Conservation (phyloP, 2,113 vertebrate genomes). For the Carettochelys insculpta region DNA sequence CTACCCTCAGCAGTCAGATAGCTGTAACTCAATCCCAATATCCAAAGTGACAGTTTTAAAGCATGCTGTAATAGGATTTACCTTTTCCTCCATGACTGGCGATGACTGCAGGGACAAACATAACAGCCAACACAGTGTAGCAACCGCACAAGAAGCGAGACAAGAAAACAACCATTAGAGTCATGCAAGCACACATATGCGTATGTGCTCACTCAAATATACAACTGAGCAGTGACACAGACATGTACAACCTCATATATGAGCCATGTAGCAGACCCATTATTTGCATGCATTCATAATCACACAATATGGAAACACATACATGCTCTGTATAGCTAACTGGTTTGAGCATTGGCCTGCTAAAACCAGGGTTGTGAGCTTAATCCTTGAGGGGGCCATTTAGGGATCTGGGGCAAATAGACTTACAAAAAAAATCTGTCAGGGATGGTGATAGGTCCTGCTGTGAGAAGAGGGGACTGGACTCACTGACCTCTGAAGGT, state of each 20-base stretch:
- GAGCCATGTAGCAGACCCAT: not conserved
- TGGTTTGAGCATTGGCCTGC: too few relatives aligned
- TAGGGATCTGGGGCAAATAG: too few relatives aligned
- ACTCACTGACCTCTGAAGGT: too few relatives aligned
- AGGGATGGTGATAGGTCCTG: too few relatives aligned
- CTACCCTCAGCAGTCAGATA: not conserved
- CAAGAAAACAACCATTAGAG: constrained; percentile 83
- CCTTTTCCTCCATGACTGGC: constrained; percentile 98
- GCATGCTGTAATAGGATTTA: constrained; percentile 77
- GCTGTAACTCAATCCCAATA: not conserved
- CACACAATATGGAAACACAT: fast-evolving
- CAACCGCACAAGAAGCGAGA: constrained; percentile 83
- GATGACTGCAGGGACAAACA: constrained; percentile 90
- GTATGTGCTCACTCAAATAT: not conserved
- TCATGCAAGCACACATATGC: constrained; percentile 29
- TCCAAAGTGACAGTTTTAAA: not conserved
- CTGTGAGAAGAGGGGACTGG: too few relatives aligned
- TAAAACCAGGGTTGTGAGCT: too few relatives aligned
- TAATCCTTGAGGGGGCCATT: too few relatives aligned
- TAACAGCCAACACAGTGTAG: constrained; percentile 77
- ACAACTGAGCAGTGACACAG: not conserved
- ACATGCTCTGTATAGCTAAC: fast-evolving
- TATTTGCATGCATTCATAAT: not conserved
- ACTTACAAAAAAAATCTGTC: too few relatives aligned
- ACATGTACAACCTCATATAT: not conserved